phyloP scores from a whole-genome alignment of 2,797 vertebrate genomes.

The Heterohyrax brucei region DNA sequence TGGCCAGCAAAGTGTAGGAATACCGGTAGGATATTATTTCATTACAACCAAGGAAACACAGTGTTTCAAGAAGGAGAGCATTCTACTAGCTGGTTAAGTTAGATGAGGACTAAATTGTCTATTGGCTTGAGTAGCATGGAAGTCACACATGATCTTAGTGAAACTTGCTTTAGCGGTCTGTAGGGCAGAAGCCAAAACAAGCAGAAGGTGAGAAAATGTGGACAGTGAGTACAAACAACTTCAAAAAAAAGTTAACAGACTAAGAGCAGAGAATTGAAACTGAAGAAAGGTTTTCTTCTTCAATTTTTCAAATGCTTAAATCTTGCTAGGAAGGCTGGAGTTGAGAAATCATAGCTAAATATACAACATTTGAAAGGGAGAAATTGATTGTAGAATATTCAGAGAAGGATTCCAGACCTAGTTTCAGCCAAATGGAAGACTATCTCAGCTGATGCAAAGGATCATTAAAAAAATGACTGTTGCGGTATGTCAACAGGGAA shows the following conservation, averaged over 20 bases:
- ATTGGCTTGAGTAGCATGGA: not conserved
- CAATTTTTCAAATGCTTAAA: not conserved
- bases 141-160: not conserved
- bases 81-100: not conserved
- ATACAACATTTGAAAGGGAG: not conserved
- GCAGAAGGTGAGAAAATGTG: not conserved
- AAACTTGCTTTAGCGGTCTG: not conserved
- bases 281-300: not conserved
- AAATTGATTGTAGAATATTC: slow-evolving; percentile 1
- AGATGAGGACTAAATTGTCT: not conserved
- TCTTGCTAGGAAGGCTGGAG: not conserved
- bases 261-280: not conserved
- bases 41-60: not conserved
- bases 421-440: not conserved
- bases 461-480: too few species aligned
- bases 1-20: not conserved
- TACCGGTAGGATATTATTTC: not conserved
- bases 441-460: not conserved
- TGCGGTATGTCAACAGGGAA: too few species aligned
- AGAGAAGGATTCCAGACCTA: not conserved
- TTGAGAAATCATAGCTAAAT: not conserved
- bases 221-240: not conserved
- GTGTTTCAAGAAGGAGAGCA: not conserved
- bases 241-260: not conserved
- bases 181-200: slow-evolving; percentile 22